phyloP scores from a whole-genome alignment of 1,140 invertebrate species.

The Cydia strobilella region DNA sequence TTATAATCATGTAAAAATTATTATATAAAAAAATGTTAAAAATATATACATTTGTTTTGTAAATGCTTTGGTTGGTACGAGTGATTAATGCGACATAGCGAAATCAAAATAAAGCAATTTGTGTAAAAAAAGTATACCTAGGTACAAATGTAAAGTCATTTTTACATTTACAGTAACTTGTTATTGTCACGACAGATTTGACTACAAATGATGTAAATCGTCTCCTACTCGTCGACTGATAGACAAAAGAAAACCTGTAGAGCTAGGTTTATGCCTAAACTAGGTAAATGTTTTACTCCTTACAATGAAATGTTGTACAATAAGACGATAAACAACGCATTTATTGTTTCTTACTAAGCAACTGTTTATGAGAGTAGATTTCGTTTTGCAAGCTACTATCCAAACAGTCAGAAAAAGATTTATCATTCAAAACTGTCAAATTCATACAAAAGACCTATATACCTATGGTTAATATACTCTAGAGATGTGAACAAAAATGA shows the following conservation, averaged over 20 bases:
- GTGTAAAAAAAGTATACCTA: constrained; percentile 3
- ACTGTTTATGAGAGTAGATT: neutral
- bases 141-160: neutral
- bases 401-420: neutral
- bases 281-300: neutral
- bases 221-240: neutral
- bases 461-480: neutral
- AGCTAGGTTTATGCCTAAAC: neutral
- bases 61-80: constrained; percentile 29
- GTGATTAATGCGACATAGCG: constrained; percentile 6
- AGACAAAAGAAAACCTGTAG: constrained; percentile 1
- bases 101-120: neutral
- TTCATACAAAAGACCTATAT: neutral
- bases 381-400: neutral
- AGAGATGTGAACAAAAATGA: neutral
- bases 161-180: constrained; percentile 46
- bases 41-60: constrained; percentile 22
- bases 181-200: constrained; percentile 63
- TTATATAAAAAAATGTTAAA: neutral
- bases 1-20: neutral
- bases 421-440: constrained; percentile 2
- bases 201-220: neutral
- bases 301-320: neutral
- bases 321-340: neutral
- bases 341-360: neutral